A percentile compares a stretch with the other conserved stretches of the same genome.
phyloP scores from a whole-genome alignment of 2,797 vertebrate species.

The Melanotaenia trifasciata region DNA sequence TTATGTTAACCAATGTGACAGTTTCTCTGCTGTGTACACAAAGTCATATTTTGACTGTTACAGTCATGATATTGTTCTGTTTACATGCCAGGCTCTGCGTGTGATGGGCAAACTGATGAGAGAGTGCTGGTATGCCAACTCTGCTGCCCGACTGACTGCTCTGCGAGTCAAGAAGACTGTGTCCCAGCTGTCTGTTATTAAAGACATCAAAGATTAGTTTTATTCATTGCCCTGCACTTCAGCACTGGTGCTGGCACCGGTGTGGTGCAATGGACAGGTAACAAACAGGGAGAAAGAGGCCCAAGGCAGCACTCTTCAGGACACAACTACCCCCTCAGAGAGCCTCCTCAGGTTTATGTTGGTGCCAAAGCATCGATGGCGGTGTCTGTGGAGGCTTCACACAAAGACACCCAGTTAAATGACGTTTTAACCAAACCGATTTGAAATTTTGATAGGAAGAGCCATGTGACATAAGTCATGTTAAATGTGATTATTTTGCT shows the following conservation, averaged over 20 bases:
- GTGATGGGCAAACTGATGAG: slow-evolving; percentile 96
- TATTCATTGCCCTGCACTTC: slow-evolving; percentile 9
- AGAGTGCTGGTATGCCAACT: slow-evolving; percentile 93
- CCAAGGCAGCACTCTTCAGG: slow-evolving; percentile 51
- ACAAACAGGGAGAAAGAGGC: slow-evolving; percentile 17
- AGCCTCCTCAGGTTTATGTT: slow-evolving; percentile 38
- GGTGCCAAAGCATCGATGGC: slow-evolving; percentile 73
- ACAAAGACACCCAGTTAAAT: slow-evolving; percentile 25
- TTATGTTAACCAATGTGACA: background rate
- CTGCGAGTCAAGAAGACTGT: slow-evolving; percentile 97
- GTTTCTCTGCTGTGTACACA: background rate
- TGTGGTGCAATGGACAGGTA: slow-evolving; percentile 17
- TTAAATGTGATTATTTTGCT: slow-evolving; percentile 81
- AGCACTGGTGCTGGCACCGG: slow-evolving; percentile 45
- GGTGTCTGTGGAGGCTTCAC: slow-evolving; percentile 37
- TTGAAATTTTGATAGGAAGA: slow-evolving; percentile 43
- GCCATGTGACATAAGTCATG: slow-evolving; percentile 48
- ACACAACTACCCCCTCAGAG: slow-evolving; percentile 26
- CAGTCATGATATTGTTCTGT: slow-evolving; percentile 12
- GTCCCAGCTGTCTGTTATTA: slow-evolving; percentile 88
- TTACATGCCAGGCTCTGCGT: slow-evolving; percentile 86
- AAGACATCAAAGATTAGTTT: slow-evolving; percentile 87
- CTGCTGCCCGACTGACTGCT: slow-evolving; percentile 92
- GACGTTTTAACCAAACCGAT: slow-evolving; percentile 43
- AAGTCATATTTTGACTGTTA: background rate